phyloP scores from a whole-genome alignment of 2,797 vertebrate genomes.

The Leptoclinus maculatus region DNA sequence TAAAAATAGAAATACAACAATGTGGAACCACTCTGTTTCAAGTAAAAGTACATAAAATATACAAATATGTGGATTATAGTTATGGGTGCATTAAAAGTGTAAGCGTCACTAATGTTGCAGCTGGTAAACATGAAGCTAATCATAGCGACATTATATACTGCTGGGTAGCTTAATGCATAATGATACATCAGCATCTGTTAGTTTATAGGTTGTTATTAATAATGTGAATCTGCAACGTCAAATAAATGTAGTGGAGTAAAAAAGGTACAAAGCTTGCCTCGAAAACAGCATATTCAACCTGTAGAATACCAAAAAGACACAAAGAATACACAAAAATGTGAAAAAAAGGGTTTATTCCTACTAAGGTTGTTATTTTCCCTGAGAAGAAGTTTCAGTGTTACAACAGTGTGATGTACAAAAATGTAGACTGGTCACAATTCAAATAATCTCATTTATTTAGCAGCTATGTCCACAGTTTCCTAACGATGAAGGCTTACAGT shows the following conservation, averaged over 20 bases:
- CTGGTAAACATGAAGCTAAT: background rate
- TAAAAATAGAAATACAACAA: background rate
- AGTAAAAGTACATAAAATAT: background rate
- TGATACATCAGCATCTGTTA: background rate
- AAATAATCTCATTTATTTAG: constrained; percentile 31
- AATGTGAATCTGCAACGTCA: background rate
- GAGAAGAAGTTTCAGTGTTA: constrained; percentile 59
- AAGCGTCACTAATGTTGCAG: background rate
- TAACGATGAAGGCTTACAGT: constrained; percentile 44
- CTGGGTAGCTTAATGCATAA: background rate
- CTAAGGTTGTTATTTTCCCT: constrained; percentile 60
- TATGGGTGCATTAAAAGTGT: background rate
- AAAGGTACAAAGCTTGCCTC: too few relatives aligned
- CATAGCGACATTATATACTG: background rate
- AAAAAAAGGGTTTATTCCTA: constrained; percentile 62
- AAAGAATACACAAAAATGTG: constrained; percentile 4
- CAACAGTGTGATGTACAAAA: constrained; percentile 35
- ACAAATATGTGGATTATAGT: background rate
- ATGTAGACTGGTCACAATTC: constrained; percentile 39
- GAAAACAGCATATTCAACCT: background rate
- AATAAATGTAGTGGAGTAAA: background rate
- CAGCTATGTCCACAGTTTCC: constrained; percentile 55
- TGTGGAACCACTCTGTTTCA: background rate
- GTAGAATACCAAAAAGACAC: background rate
- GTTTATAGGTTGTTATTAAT: background rate